A percentile compares a stretch with the other conserved stretches of the same genome.
These are phyloP conservation scores for Ectemnius lituratus DNA, from an alignment of 2,888 invertebrate genomes.

Conservation along the genomic window DNA sequence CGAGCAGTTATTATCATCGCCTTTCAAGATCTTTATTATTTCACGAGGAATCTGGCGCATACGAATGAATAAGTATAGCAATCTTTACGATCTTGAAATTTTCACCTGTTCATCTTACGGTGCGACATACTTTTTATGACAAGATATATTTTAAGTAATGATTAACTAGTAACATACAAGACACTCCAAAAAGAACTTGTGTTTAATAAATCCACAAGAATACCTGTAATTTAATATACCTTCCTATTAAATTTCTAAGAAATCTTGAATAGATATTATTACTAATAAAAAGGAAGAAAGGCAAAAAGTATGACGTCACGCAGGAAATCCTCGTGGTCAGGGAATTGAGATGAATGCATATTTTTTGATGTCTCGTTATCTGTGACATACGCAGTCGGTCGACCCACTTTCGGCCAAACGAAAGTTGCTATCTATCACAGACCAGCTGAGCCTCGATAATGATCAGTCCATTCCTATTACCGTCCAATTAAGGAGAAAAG, in stretches of 20 bases:
- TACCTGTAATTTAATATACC: neutral
- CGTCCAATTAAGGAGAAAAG: neutral
- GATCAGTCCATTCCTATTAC: neutral
- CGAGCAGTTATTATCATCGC: constrained; percentile 10
- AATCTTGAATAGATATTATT: too few species aligned
- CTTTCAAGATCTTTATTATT: neutral
- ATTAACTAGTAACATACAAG: too few species aligned
- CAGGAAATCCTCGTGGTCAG: too few species aligned
- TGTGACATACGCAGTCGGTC: neutral
- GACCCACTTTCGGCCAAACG: constrained; percentile 4
- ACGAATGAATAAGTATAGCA: neutral
- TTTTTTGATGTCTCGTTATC: neutral
- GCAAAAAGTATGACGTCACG: too few species aligned
- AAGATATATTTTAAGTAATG: too few species aligned
- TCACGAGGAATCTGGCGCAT: neutral
- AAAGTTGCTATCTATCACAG: constrained; percentile 5
- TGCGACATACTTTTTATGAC: too few species aligned
- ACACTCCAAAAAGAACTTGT: too few species aligned
- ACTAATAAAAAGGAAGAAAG: too few species aligned
- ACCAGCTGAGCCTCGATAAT: neutral
- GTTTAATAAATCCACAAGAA: neutral
- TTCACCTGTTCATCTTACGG: too few species aligned
- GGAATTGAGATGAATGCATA: too few species aligned
- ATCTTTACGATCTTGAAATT: too few species aligned
- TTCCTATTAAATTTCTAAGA: neutral